Conservation (phyloP, 2,888 invertebrate genomes). For the Limnephilus rhombicus region DNA sequence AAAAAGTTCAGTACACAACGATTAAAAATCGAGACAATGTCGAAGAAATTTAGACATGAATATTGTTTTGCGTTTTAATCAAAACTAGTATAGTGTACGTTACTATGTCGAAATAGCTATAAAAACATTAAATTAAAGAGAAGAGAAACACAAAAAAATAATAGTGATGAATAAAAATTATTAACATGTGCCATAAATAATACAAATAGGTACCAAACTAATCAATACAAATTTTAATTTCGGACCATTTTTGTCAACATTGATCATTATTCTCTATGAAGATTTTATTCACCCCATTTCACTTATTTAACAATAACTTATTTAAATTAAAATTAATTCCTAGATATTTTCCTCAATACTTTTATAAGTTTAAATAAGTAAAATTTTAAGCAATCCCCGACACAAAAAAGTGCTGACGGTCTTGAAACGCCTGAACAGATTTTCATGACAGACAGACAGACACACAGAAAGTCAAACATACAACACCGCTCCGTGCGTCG, state of each 20-base stretch:
- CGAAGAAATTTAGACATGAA: slow-evolving; percentile 68
- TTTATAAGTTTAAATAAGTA: neutral
- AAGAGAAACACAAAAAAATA: neutral
- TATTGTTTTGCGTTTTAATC: neutral
- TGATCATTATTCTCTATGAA: neutral
- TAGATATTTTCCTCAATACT: neutral
- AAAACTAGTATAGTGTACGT: neutral
- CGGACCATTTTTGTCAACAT: neutral
- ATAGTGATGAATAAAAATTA: neutral
- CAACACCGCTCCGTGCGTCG: no score
- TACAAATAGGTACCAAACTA: neutral
- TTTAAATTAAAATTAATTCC: neutral
- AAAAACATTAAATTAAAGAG: no score
- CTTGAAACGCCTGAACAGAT: no score
- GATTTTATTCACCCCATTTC: neutral
- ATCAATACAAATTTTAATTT: neutral
- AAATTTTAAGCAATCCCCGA: no score
- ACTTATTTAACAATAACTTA: neutral
- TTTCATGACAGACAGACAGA: no score
- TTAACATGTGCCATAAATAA: neutral
- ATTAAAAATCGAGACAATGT: slow-evolving; percentile 80
- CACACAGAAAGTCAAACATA: no score
- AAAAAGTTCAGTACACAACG: slow-evolving; percentile 86
- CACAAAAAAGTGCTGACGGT: no score
- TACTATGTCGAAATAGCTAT: no score